phyloP scores from a whole-genome alignment of 2,888 invertebrate genomes.

The Aporophyla lueneburgensis region DNA sequence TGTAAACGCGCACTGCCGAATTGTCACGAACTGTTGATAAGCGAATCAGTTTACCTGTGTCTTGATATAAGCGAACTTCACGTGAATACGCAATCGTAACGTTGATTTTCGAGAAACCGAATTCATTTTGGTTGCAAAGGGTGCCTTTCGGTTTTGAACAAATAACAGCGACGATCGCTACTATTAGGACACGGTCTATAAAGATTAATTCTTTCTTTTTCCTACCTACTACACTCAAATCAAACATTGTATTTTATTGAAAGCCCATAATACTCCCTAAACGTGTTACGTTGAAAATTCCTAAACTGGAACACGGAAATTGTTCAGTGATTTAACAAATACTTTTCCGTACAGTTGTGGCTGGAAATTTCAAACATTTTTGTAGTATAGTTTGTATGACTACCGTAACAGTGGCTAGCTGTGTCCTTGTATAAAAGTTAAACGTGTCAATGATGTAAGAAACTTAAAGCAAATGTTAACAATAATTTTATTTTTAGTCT shows the following conservation, averaged over 20 bases:
- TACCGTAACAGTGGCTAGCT: slow-evolving; percentile 41
- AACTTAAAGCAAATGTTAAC: no score
- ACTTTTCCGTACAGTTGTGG: slow-evolving; percentile 33
- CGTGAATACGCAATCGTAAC: not conserved
- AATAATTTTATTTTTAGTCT: no score
- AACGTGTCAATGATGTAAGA: slow-evolving; percentile 54
- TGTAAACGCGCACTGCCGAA: not conserved
- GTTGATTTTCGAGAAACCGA: no score
- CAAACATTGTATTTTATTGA: no score
- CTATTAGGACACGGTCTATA: not conserved
- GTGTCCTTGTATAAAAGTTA: slow-evolving; percentile 39
- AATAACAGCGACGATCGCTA: not conserved
- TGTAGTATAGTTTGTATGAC: slow-evolving; percentile 28
- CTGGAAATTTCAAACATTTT: slow-evolving; percentile 47
- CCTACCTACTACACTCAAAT: no score
- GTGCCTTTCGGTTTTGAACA: not conserved
- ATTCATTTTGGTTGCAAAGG: no score
- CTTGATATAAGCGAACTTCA: not conserved
- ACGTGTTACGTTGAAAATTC: slow-evolving; percentile 26
- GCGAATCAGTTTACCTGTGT: no score
- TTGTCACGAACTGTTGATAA: not conserved
- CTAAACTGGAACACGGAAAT: slow-evolving; percentile 44
- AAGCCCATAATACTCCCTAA: not conserved
- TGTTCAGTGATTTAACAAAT: slow-evolving; percentile 59
- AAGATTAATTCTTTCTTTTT: no score